Evolutionary conservation across 1,140 invertebrate species (phyloP).

Genomic region (Psix sp.): DNA sequence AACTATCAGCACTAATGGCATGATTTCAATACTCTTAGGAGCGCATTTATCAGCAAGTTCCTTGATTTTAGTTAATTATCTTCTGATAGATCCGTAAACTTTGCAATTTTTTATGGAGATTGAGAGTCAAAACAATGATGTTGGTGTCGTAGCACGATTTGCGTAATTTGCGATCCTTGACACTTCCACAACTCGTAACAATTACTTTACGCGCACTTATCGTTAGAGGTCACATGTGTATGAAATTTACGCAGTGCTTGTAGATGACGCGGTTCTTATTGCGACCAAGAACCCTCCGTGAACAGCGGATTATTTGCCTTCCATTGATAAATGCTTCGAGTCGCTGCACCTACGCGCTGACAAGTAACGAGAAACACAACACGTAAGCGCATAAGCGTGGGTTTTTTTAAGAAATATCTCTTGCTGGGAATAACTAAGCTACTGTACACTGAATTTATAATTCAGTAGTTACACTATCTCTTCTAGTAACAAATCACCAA

Average conservation of each 20-base stretch:
- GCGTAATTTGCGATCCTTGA: slow-evolving; percentile 46
- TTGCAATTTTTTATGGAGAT: slow-evolving; percentile 2
- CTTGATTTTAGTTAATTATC: slow-evolving; percentile 27
- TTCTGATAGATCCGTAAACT: slow-evolving; percentile 26
- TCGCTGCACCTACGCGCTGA: slow-evolving; percentile 6
- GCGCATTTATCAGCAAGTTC: slow-evolving; percentile 12
- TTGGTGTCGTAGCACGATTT: slow-evolving; percentile 9
- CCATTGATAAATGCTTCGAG: slow-evolving; percentile 20
- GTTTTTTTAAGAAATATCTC: slow-evolving; percentile 2
- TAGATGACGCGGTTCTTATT: slow-evolving; percentile 4
- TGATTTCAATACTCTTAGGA: slow-evolving; percentile 4
- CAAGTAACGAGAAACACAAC: slow-evolving; percentile 11
- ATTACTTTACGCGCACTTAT: slow-evolving; percentile 32
- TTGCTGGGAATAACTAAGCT: not conserved
- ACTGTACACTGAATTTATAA: no score
- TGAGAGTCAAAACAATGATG: slow-evolving; percentile 4
- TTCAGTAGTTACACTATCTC: no score
- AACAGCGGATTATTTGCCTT: not conserved
- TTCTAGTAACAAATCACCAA: no score
- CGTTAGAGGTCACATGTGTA: slow-evolving; percentile 33
- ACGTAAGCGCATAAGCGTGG: no score
- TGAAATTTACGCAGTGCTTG: slow-evolving; percentile 21
- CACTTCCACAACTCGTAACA: slow-evolving; percentile 22
- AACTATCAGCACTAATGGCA: slow-evolving; percentile 8
- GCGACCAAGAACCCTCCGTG: no score